phyloP scores from a whole-genome alignment of 2,888 invertebrate species.

The Trissolcus brochymenae region DNA sequence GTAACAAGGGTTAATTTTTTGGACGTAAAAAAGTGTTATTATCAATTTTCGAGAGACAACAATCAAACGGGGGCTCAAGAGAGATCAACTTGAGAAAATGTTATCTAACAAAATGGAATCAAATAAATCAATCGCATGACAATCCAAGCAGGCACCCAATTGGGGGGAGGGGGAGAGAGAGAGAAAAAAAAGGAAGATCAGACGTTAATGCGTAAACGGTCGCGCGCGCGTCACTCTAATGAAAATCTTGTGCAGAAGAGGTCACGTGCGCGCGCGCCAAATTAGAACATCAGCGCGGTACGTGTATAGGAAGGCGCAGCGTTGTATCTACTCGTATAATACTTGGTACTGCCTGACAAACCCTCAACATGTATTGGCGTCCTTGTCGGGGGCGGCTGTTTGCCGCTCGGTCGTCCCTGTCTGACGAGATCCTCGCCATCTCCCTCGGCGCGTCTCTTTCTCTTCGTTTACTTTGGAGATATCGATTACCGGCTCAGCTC shows the following conservation, averaged over 20 bases:
- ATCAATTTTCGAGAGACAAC: too few species aligned
- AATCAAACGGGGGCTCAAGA: too few species aligned
- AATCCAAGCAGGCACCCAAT: too few species aligned
- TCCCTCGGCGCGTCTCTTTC: constrained; percentile 63
- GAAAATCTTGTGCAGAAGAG: constrained; percentile 67
- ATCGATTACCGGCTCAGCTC: constrained; percentile 75
- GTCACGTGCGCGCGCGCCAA: constrained; percentile 54
- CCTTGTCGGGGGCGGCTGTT: constrained; percentile 49
- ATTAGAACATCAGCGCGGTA: constrained; percentile 54
- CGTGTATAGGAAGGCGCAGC: constrained; percentile 45
- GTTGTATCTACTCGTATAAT: constrained; percentile 66
- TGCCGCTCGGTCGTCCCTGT: constrained; percentile 35
- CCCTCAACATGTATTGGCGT: constrained; percentile 72
- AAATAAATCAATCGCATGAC: too few species aligned
- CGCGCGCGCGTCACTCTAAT: constrained; percentile 68
- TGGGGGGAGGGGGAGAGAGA: constrained; percentile 5
- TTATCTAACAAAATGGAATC: too few species aligned
- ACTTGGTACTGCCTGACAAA: constrained; percentile 72
- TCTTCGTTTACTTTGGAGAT: constrained; percentile 75
- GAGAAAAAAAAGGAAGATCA: constrained; percentile 32
- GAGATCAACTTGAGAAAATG: too few species aligned
- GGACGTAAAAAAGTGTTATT: too few species aligned
- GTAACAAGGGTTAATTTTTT: too few species aligned
- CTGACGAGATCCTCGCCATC: constrained; percentile 29
- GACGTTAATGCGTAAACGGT: constrained; percentile 51